Percentiles rank a stretch among this genome's conserved stretches.
phyloP scores from a whole-genome alignment of 2,888 invertebrate species.

The Danaus chrysippus region DNA sequence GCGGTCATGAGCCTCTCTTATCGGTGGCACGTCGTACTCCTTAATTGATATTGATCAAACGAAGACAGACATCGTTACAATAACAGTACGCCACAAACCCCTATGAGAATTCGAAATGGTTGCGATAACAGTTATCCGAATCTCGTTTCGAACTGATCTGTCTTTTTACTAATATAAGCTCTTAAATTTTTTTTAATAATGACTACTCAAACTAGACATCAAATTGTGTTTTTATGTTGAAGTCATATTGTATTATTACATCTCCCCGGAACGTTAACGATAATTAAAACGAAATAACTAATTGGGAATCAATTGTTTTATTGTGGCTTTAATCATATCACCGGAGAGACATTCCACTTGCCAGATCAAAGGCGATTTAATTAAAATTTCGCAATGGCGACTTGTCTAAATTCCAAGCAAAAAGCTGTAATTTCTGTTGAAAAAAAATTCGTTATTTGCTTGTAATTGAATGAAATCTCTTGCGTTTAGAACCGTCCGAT shows the following conservation, averaged over 20 bases:
- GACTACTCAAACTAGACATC: no score
- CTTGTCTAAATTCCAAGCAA: slow-evolving; percentile 70
- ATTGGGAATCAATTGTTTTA: slow-evolving; percentile 46
- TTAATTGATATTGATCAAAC: slow-evolving; percentile 68
- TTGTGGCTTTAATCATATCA: slow-evolving; percentile 66
- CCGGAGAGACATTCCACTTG: slow-evolving; percentile 65
- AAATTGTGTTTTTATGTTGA: no score
- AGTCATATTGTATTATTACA: background rate
- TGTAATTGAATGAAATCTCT: slow-evolving; percentile 59
- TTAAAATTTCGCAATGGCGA: slow-evolving; percentile 71
- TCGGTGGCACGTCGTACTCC: slow-evolving; percentile 53
- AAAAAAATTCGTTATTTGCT: slow-evolving; percentile 33
- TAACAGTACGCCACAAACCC: slow-evolving; percentile 43
- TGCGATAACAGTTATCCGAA: slow-evolving; percentile 2
- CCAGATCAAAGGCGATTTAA: slow-evolving; percentile 74
- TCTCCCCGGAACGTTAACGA: background rate
- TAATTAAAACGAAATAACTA: background rate
- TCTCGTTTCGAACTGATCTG: background rate
- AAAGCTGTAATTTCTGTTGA: slow-evolving; percentile 49
- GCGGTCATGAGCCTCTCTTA: slow-evolving; percentile 47
- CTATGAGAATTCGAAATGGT: slow-evolving; percentile 33
- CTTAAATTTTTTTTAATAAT: no score
- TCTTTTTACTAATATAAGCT: no score
- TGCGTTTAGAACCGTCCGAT: slow-evolving; percentile 36
- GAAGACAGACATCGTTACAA: slow-evolving; percentile 50